A percentile compares a stretch with the other conserved stretches of the same genome.
Evolutionary conservation across 2,113 vertebrate genomes (phyloP).

Genomic region (Leucopsar rothschildi): DNA sequence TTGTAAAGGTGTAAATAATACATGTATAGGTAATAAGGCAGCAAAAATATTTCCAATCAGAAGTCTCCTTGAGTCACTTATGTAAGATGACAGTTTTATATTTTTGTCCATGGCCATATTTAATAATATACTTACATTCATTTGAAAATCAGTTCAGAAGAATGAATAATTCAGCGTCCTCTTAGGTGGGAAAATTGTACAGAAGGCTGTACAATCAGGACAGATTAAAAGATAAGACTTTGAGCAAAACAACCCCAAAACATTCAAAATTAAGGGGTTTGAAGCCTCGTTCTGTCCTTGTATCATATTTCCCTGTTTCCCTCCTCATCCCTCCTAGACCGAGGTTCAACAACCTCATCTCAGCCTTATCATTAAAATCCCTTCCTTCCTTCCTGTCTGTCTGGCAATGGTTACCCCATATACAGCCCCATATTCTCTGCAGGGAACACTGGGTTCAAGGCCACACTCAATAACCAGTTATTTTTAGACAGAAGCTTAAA

Average conservation of each 20-base stretch:
- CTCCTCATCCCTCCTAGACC: background rate
- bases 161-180: background rate
- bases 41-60: background rate
- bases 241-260: background rate
- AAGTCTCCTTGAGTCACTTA: background rate
- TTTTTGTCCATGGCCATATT: background rate
- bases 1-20: background rate
- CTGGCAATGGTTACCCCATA: fast-evolving
- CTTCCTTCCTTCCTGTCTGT: background rate
- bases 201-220: background rate
- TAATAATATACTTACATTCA: background rate
- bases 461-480: background rate
- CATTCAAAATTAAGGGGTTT: background rate
- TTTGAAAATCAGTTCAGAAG: background rate
- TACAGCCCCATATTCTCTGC: background rate
- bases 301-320: background rate
- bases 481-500: background rate
- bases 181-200: background rate
- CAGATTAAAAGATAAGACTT: background rate
- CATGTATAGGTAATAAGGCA: background rate
- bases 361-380: background rate
- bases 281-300: background rate
- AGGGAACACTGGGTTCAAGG: background rate
- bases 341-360: background rate
- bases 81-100: background rate